Evolutionary conservation across 2,113 vertebrate genomes (phyloP), one percentile per base, ranked within the genome.

Genomic region (Tachysurus vachellii): DNA sequence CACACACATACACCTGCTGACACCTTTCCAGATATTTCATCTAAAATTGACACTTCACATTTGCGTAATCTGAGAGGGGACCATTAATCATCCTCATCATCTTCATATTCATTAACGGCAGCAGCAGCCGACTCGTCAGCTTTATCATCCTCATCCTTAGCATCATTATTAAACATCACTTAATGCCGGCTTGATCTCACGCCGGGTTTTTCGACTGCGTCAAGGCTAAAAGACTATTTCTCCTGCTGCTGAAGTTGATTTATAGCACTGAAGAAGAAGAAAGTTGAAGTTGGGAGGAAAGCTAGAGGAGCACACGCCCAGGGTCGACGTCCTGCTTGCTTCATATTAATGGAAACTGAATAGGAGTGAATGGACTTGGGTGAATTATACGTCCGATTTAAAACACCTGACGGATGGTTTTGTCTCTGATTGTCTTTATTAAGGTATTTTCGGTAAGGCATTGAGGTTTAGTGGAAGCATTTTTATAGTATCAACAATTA

Each of bases 341-440:
- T 80, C 80, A 80, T 53, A 50, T 84, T 84, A 88, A 90, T 86
- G 66, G 75, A 66, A 54, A 86, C 8, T 23, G 54, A 83, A 70
- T 76, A 61, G 47, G 79, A 79, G 16, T 56, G 50, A 87, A 70
- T 75, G 47, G 54, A 84, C 61, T 1, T 7, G 19, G 59, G 36
- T 54, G 28, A 47, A 87, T 88, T 85, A 85, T n/a, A 68, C 3
- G 56, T 36, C 54, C 44, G 79, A 80, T 83, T 86, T 75, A 80
- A 26, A 83, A 82, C 47, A 59, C 85, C 76, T 61, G 17, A 59
- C 59, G 68, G 73, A 13, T 44, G 42, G 36, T 83, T 56, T 80
- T 42, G 61, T 75, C 73, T 73, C 76, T 86, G 64, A 86, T 86
- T 62, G 42, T 42, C 83, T 26, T 12, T n/a, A 31, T 77, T 80